Conservation (phyloP, 1,140 invertebrate species). For the Zophobas atratus region DNA sequence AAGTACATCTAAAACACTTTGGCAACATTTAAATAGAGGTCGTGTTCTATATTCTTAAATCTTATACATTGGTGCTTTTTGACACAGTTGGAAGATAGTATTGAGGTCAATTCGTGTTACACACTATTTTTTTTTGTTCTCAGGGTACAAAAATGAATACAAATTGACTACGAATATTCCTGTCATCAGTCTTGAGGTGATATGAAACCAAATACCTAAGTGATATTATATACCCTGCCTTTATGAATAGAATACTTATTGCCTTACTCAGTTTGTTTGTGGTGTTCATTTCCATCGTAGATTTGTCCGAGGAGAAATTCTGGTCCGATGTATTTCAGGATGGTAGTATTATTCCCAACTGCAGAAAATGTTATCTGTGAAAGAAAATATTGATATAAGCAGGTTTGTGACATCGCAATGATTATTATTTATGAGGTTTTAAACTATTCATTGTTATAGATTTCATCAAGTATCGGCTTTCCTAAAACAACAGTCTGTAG, state of each 20-base stretch:
- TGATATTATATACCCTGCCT: conserved; percentile 36
- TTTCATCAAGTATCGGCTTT: too few relatives aligned
- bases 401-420: too few relatives aligned
- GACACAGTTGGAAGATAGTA: conserved; percentile 36
- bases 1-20: conserved; percentile 21
- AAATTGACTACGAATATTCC: conserved; percentile 51
- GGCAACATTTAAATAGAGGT: conserved; percentile 12
- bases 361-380: too few relatives aligned
- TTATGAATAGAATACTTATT: conserved; percentile 32
- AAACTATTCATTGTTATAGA: too few relatives aligned
- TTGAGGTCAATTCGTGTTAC: conserved; percentile 13
- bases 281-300: conserved; percentile 80
- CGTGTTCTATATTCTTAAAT: conserved; percentile 9
- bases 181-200: conserved; percentile 51
- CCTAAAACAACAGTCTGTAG: too few relatives aligned
- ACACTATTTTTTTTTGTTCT: conserved; percentile 1
- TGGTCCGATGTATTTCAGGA: conserved; percentile 79
- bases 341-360: too few relatives aligned
- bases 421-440: too few relatives aligned
- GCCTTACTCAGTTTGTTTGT: conserved; percentile 54
- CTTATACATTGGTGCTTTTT: conserved; percentile 21
- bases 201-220: conserved; percentile 3
- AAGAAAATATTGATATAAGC: too few relatives aligned
- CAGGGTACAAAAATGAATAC: conserved; percentile 45
- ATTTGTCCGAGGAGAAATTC: conserved; percentile 88